Percentiles rank a stretch among this genome's conserved stretches.
These are phyloP conservation scores for Sarcophaga peregrina DNA, from an alignment of 1,140 invertebrate genomes.

Conservation along the genomic window DNA sequence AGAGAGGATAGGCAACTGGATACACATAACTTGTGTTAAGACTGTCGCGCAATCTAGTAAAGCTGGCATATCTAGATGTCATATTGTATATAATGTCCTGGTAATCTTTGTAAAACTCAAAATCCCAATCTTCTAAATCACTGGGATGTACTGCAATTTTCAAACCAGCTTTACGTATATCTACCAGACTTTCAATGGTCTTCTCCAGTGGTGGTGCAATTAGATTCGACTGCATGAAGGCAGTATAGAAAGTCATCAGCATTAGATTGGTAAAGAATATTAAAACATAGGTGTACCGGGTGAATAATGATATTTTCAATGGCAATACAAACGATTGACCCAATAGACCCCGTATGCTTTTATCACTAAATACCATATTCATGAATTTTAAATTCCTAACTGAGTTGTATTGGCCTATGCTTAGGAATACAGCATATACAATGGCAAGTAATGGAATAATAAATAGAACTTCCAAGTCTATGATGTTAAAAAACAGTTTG, in stretches of 20 bases:
- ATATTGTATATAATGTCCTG: not conserved
- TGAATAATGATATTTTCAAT: not conserved
- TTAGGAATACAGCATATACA: not conserved
- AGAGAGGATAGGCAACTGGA: not conserved
- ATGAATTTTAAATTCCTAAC: not conserved
- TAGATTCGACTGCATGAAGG: conserved; percentile 43
- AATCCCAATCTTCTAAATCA: conserved; percentile 12
- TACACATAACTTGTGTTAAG: conserved; percentile 30
- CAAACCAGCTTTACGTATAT: conserved; percentile 36
- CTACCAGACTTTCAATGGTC: not conserved
- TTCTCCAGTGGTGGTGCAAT: conserved; percentile 14
- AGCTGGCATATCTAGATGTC: not conserved
- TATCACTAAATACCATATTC: conserved; percentile 42
- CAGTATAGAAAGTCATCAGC: conserved; percentile 35
- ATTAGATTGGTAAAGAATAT: conserved; percentile 41
- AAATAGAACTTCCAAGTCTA: not conserved
- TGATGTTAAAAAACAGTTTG: not conserved
- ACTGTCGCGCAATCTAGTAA: not conserved
- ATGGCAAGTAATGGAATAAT: not conserved
- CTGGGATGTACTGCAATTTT: conserved; percentile 23
- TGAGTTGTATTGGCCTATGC: not conserved
- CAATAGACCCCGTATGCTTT: conserved; percentile 42
- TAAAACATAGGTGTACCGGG: conserved; percentile 31
- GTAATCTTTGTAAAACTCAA: not conserved
- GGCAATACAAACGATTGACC: conserved; percentile 42